Conservation (phyloP, 2,797 vertebrate species). For the Arremon brunneinucha region DNA sequence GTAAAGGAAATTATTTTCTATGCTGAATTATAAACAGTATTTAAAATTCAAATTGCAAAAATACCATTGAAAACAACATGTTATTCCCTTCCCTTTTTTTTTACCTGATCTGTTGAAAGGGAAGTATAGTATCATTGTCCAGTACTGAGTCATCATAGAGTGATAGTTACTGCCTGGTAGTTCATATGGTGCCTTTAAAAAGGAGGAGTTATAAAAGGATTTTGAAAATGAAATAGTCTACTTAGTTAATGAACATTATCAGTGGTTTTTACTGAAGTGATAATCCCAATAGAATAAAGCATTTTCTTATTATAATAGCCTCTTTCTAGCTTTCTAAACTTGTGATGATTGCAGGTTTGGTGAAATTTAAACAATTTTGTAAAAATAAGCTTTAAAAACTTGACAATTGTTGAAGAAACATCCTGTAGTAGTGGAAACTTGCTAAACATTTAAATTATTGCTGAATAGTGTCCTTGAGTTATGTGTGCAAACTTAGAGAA, state of each 20-base stretch:
- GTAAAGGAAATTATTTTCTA: not conserved
- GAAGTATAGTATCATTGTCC: not conserved
- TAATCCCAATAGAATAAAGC: not conserved
- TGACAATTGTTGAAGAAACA: not conserved
- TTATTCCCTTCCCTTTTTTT: not conserved
- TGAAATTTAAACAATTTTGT: not conserved
- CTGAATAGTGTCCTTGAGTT: not conserved
- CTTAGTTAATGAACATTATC: not conserved
- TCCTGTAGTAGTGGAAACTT: not conserved
- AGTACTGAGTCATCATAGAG: not conserved
- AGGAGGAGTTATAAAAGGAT: not conserved
- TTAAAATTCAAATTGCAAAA: not conserved
- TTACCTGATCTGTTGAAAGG: accelerated
- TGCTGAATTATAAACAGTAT: not conserved
- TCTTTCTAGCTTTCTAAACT: not conserved
- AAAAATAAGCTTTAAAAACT: not conserved
- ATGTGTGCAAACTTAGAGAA: not conserved
- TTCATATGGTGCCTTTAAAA: not conserved
- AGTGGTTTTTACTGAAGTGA: not conserved
- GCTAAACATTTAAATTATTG: not conserved
- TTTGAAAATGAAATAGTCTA: not conserved
- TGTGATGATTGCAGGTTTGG: not conserved
- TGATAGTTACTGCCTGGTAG: not conserved
- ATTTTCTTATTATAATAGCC: not conserved
- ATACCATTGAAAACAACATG: not conserved